Percentiles rank a stretch among this genome's conserved stretches.
These are phyloP conservation scores for Dendrolimus houi DNA, from an alignment of 2,888 invertebrate species.

Conservation along the genomic window DNA sequence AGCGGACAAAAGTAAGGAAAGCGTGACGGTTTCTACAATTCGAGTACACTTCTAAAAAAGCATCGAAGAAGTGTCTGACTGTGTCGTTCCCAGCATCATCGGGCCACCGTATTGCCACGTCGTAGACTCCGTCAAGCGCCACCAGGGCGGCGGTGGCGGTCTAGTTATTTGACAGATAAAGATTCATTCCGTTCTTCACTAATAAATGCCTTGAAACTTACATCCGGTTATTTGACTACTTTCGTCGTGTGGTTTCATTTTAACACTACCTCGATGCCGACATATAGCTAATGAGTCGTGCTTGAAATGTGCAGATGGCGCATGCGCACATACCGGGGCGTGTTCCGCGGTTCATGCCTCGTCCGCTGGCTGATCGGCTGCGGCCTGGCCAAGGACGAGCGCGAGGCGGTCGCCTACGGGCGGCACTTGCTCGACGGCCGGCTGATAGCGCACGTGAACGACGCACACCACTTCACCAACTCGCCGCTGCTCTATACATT, in stretches of 20 bases:
- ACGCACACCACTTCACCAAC: conserved; percentile 91
- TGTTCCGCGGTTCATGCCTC: conserved; percentile 89
- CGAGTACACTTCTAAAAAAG: no score
- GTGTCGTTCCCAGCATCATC: no score
- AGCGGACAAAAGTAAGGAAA: no score
- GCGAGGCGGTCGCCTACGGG: conserved; percentile 89
- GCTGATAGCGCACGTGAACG: conserved; percentile 88
- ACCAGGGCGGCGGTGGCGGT: no score
- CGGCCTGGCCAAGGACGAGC: conserved; percentile 85
- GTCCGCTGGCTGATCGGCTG: conserved; percentile 91
- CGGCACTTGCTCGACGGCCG: conserved; percentile 89
- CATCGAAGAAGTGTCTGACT: no score
- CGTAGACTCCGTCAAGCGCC: no score
- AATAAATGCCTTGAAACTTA: neutral
- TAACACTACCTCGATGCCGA: no score
- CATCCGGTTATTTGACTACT: neutral
- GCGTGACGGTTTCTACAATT: no score
- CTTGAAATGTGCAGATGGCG: conserved; percentile 78
- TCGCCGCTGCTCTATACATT: conserved; percentile 89
- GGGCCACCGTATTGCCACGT: no score
- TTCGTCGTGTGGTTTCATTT: no score
- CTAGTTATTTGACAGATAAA: no score
- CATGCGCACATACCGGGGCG: conserved; percentile 84
- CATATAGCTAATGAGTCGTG: no score
- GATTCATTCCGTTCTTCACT: conserved; percentile 1